A percentile compares a stretch with the other conserved stretches of the same genome.
phyloP scores from a whole-genome alignment of 1,140 invertebrate species.

The Trinorchestia longiramus region DNA sequence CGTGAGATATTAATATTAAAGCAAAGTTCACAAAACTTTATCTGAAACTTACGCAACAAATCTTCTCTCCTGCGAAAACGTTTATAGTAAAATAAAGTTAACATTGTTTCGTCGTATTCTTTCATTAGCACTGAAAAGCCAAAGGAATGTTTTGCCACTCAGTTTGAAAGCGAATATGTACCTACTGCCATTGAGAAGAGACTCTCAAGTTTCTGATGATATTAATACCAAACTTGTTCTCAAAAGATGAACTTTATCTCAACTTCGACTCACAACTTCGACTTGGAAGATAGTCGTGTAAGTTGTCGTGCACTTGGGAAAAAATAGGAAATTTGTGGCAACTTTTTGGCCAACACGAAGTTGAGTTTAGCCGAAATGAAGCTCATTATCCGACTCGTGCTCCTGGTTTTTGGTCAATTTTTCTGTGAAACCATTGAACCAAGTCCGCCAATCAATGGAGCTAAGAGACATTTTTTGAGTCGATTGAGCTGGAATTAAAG shows the following conservation, averaged over 20 bases:
- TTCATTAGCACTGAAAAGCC: neutral
- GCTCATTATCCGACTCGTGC: neutral
- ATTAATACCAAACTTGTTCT: neutral
- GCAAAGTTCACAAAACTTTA: too few species aligned
- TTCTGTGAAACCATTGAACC: neutral
- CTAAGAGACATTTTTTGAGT: neutral
- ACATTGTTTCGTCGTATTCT: neutral
- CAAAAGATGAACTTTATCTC: neutral
- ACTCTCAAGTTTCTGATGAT: neutral
- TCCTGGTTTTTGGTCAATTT: neutral
- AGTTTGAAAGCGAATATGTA: neutral
- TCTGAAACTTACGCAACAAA: too few species aligned
- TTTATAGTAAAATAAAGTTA: too few species aligned
- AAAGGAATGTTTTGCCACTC: neutral
- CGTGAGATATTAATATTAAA: too few species aligned
- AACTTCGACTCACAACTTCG: neutral
- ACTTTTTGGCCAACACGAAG: neutral
- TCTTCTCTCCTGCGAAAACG: too few species aligned
- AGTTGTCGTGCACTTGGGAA: neutral
- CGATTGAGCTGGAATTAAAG: neutral
- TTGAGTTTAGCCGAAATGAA: neutral
- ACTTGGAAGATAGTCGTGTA: neutral
- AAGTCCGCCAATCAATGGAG: neutral
- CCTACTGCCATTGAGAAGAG: neutral
- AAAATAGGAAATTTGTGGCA: neutral